Conservation (phyloP, 2,888 invertebrate species). For the Osmoderma eremita region DNA sequence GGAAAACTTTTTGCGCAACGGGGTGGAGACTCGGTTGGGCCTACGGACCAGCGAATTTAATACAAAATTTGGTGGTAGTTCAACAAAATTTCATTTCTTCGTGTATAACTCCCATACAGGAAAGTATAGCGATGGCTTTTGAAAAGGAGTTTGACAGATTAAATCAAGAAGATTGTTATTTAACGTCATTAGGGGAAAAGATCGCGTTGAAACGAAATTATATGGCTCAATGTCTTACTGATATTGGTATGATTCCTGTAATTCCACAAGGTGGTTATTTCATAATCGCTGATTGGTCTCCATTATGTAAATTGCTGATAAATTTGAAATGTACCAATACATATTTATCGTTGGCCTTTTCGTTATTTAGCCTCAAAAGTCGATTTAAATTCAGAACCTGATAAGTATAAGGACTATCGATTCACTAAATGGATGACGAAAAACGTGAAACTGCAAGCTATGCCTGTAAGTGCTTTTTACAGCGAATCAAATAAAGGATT, state of each 20-base stretch:
- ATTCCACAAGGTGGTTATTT: constrained; percentile 98
- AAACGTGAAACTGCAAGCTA: constrained; percentile 68
- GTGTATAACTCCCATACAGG: constrained; percentile 88
- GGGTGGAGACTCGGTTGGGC: constrained; percentile 99
- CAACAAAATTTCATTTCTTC: constrained; percentile 96
- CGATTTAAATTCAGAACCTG: constrained; percentile 28
- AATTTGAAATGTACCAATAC: neutral
- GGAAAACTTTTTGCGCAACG: constrained; percentile 98
- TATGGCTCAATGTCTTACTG: constrained; percentile 76
- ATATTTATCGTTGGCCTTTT: no score
- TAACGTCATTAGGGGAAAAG: constrained; percentile 78
- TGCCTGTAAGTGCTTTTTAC: constrained; percentile 70
- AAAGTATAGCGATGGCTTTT: constrained; percentile 89
- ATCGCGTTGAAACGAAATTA: constrained; percentile 81
- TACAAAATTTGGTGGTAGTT: constrained; percentile 83
- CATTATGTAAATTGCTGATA: constrained; percentile 49
- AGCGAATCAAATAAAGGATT: constrained; percentile 63
- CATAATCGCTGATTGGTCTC: constrained; percentile 91
- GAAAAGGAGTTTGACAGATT: constrained; percentile 82
- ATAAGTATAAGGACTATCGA: constrained; percentile 59
- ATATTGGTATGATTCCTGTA: constrained; percentile 88
- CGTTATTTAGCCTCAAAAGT: constrained; percentile 67
- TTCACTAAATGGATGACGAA: constrained; percentile 69
- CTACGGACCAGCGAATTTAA: constrained; percentile 84
- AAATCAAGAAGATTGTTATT: constrained; percentile 82